phyloP scores from a whole-genome alignment of 2,113 vertebrate genomes.

The Coreoperca whiteheadi region DNA sequence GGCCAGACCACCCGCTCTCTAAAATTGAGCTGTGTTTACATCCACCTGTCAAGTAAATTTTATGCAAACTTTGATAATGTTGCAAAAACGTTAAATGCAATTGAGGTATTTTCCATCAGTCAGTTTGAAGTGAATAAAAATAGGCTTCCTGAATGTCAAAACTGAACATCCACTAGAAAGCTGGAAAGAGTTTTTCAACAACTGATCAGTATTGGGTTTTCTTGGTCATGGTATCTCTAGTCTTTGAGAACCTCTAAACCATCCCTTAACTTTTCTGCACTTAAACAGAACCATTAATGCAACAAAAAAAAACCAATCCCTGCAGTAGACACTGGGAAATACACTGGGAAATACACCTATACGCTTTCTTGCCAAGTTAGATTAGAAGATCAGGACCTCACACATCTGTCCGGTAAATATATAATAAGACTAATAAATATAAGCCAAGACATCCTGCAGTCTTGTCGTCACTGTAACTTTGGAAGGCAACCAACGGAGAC shows the following conservation, averaged over 20 bases:
- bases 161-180: neutral
- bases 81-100: constrained; percentile 7
- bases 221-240: neutral
- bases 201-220: neutral
- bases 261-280: neutral
- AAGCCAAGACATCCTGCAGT: constrained; percentile 20
- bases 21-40: constrained; percentile 16
- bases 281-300: neutral
- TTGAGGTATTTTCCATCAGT: constrained; percentile 9
- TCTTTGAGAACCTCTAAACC: neutral
- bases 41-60: constrained; percentile 32
- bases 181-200: neutral
- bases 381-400: neutral
- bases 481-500: constrained; percentile 1
- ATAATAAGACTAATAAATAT: no score
- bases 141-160: constrained; percentile 11
- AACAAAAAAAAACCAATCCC: constrained; percentile 3
- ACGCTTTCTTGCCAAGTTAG: neutral
- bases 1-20: neutral
- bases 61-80: constrained; percentile 26
- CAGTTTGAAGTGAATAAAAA: neutral
- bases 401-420: neutral
- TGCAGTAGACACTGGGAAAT: neutral
- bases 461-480: constrained; percentile 5
- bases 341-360: neutral